Evolutionary conservation across 2,888 invertebrate genomes (phyloP), one percentile per base, ranked within the genome.

Genomic region (Sclerodermus sp.): DNA sequence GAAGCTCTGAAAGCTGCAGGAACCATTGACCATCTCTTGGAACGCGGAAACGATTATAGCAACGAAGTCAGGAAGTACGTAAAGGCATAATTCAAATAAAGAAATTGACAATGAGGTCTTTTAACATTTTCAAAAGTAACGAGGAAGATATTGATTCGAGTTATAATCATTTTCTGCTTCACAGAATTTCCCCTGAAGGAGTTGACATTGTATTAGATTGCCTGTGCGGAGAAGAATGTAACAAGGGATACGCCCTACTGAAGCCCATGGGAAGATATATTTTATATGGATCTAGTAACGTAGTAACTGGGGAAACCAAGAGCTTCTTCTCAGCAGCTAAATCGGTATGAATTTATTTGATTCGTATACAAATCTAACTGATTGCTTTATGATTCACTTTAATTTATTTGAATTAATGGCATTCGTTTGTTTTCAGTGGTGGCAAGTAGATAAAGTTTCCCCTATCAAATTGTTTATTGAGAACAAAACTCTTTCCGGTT

Each of bases 361-460:
- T 16, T 16, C 39, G 12, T 37, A 37, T 16, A 32, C 14, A 41
- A 39, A 39, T 45, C 18, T 23, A 23, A 23, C 3, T 23, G 23
- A 23, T 23, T 23, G 8, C 17, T n/a, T 34, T 17, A 14, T 34
- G 14, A 15, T 34, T 17, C 17, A 18, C 38, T 32, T 63, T 51
- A n/a, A 34, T 13, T 34, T n/a, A 34, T 34, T n/a, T n/a, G n/a
- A n/a, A n/a, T n/a, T n/a, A n/a, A n/a, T n/a, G n/a, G n/a, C n/a
- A n/a, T n/a, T n/a, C 30, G 30, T 51, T 65, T 54, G 17, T 60
- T 76, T 77, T 8, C 78, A 89, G 89, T 93, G 93, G 93, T 93
- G 92, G 93, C 92, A 92, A 81, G 91, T 92, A 54, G 93, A 93
- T 81, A 93, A 93, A 81, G 87, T 93, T 58, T 91, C 90, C 3